Evolutionary conservation across 2,888 invertebrate species (phyloP).

Genomic region (Dendrolimus houi): DNA sequence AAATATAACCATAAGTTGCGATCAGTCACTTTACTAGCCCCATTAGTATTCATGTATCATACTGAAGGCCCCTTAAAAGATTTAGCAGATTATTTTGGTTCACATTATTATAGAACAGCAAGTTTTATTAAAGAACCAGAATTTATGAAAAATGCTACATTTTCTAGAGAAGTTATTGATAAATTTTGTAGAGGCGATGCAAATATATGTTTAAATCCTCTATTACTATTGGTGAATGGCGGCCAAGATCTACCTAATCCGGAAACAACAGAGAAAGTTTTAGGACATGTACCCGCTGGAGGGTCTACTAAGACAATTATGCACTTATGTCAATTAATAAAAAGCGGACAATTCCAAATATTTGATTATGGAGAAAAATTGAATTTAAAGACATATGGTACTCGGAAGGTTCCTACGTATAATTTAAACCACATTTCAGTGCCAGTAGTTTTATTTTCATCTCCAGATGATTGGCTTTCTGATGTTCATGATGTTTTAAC

Average conservation of each 20-base stretch:
- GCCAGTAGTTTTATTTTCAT: constrained; percentile 29
- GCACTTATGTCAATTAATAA: constrained; percentile 39
- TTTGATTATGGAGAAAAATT: constrained; percentile 22
- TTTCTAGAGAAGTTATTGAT: constrained; percentile 20
- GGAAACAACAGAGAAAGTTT: constrained; percentile 12
- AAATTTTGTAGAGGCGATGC: constrained; percentile 26
- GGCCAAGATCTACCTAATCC: constrained; percentile 16
- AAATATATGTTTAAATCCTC: constrained; percentile 25
- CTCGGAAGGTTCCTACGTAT: constrained; percentile 20
- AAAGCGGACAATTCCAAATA: constrained; percentile 30
- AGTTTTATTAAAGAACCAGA: too few relatives aligned
- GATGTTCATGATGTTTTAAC: constrained; percentile 21
- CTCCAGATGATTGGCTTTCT: constrained; percentile 34
- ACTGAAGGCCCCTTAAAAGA: constrained; percentile 30
- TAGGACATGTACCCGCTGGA: constrained; percentile 20
- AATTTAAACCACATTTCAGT: constrained; percentile 21
- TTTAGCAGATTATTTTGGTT: constrained; percentile 18
- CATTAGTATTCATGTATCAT: constrained; percentile 34
- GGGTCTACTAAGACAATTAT: constrained; percentile 34
- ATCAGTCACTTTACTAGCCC: constrained; percentile 32
- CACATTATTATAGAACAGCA: too few relatives aligned
- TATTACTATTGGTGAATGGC: constrained; percentile 28
- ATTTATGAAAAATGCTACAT: constrained; percentile 1
- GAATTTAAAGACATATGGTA: constrained; percentile 22
- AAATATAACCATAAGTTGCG: constrained; percentile 28